phyloP scores from a whole-genome alignment of 2,113 vertebrate genomes.

The Poeciliopsis retropinna region DNA sequence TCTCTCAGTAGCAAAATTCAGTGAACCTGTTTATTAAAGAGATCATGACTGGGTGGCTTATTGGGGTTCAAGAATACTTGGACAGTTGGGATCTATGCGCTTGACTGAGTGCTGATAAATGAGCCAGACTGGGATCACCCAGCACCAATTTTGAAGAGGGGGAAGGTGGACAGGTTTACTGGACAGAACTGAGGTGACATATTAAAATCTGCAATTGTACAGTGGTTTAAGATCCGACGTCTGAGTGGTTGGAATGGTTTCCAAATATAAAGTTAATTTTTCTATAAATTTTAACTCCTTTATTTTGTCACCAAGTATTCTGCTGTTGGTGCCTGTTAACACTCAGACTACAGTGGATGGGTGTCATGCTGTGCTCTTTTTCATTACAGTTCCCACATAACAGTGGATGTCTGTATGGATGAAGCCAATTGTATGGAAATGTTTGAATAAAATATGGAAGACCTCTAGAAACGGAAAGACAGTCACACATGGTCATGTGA shows the following conservation, averaged over 20 bases:
- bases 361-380: not conserved
- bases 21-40: not conserved
- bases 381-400: too few species aligned
- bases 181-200: too few species aligned
- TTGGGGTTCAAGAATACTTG: not conserved
- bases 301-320: not conserved
- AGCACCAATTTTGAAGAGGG: not conserved
- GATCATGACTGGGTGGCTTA: not conserved
- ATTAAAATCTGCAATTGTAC: not conserved
- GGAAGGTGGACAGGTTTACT: not conserved
- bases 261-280: not conserved
- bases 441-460: not conserved
- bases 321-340: not conserved
- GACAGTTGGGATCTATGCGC: slow-evolving; percentile 60
- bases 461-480: not conserved
- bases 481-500: slow-evolving; percentile 14
- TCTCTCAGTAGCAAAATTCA: not conserved
- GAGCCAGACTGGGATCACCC: slow-evolving; percentile 38
- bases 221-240: not conserved
- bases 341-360: not conserved
- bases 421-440: not conserved
- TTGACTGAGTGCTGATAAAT: slow-evolving; percentile 46
- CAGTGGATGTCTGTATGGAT: too few species aligned
- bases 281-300: not conserved
- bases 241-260: not conserved